Base-by-base conservation (phyloP, 2,888 invertebrate genomes). In the Trissoscelio sp. region DNA sequence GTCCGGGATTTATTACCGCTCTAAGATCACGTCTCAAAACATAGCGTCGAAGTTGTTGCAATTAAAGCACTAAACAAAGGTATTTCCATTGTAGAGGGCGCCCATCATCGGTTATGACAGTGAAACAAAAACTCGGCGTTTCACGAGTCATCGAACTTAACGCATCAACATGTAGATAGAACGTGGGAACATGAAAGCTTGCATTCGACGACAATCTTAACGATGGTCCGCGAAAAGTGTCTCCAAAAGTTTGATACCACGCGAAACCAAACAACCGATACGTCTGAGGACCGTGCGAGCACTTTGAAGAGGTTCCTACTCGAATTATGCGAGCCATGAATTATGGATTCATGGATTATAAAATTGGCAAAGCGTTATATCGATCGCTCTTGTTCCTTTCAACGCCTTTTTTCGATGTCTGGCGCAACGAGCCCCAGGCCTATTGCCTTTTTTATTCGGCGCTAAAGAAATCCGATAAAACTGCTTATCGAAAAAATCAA, bases 311-410 rank as follows among this genome's bases (percentile, higher is more conserved):
- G 72, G 64, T 42, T 46, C 39, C 73, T 69, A 48, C 75, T 80
- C 81, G 69, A 69, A 72, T 82, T 83, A 83, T 81, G 81, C 81
- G 82, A 73, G 66, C 82, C 85, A 87, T 86, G 87, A 89, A 89
- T 88, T 88, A 89, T 88, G 87, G 86, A 88, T 88, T 88, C 87
- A 88, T 87, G 87, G 88, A 89, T 88, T 88, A 87, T 88, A 86
- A 89, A 88, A 89, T 88, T 88, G 86, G 84, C 85, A 80, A 85
- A 83, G 86, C 85, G 81, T 86, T 87, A 74, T 83, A 88, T 89
- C 84, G 88, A 88, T 87, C 87, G 83, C 73, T 51, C 82, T 80
- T 58, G 66, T 70, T 74, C 64, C 66, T 72, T 75, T 82, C 75
- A 67, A 72, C 72, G 74, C 79, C 82, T 79, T 66, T 75, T 72